Evolutionary conservation across 2,888 invertebrate genomes (phyloP), one percentile per base, ranked within the genome.

Genomic region (Pseudococcus jackbeardsleyi): DNA sequence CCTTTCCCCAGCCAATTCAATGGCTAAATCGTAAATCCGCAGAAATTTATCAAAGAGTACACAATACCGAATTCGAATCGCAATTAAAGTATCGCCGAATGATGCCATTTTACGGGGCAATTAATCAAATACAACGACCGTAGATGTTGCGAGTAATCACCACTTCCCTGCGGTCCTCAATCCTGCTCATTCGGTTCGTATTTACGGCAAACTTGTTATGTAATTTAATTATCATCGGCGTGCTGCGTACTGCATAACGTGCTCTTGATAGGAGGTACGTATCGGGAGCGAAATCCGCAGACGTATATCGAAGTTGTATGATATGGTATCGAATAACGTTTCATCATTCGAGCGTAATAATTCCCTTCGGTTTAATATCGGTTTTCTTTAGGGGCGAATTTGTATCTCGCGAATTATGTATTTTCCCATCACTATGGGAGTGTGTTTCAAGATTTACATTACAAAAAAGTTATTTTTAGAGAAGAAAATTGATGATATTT

Each of bases 81-180:
- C 39, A 17, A 77, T 77, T 39, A 39, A 77, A 77, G 17, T 77
- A 77, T 77, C 9, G 39, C 9, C 64, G 6, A 22, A 64, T 64
- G 50, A 50, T 50, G 50, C 50, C 50, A 50, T 17, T 64, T 64
- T 19, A 22, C 64, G 11, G 12, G 77, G 33, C 77, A 77, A 77
- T 77, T 77, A 77, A 77, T 77, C 77, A 64, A 64, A 64, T 64
- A 50, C 15, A 50, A 64, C 64, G 64, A 64, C 64, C 19, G 19
- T 64, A 22, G 64, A 64, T 5, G 17, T 64, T 64, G 64, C 64
- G 22, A 11, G 64, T 64, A 64, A 64, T 64, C 64, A 8, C 22
- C 64, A 33, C 39, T 77, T 50, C 50, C 12, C 50, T 15, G 50
- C 50, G 50, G 4, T 15, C 50, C 17, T 17, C 50, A 17, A 50